These are phyloP conservation scores for Myopa tessellatipennis DNA, from an alignment of 2,888 invertebrate genomes.

Conservation along the genomic window DNA sequence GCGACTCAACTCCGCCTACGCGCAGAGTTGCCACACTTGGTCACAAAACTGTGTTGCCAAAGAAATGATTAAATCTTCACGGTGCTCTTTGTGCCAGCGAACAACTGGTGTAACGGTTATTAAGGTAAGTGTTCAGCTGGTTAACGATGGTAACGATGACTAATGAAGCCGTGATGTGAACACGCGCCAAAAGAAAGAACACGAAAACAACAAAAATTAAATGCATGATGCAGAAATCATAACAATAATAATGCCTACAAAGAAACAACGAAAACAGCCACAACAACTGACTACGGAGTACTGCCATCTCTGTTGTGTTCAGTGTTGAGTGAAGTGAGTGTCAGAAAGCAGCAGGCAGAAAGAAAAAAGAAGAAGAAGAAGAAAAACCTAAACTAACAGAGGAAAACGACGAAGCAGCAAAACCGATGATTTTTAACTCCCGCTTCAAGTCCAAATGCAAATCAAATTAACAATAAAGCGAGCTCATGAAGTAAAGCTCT, in stretches of 20 bases:
- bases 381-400: no score
- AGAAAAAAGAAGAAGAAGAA: no score
- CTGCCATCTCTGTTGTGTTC: background rate
- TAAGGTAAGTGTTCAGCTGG: conserved; percentile 2
- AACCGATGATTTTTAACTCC: no score
- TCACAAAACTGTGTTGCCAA: background rate
- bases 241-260: background rate
- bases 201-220: conserved; percentile 20
- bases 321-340: no score
- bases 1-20: background rate
- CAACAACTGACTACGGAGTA: background rate
- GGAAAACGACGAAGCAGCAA: no score
- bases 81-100: background rate
- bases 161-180: conserved; percentile 29
- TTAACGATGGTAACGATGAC: conserved; percentile 33
- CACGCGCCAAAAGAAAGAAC: conserved; percentile 12
- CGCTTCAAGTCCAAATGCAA: no score
- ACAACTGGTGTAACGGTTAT: conserved; percentile 26
- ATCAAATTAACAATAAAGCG: no score
- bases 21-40: background rate
- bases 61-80: background rate
- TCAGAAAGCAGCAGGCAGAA: no score
- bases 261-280: background rate
- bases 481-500: no score
- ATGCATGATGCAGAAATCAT: background rate